These are phyloP conservation scores for Cylindroiulus punctatus DNA, from an alignment of 2,888 invertebrate species.

Conservation along the genomic window DNA sequence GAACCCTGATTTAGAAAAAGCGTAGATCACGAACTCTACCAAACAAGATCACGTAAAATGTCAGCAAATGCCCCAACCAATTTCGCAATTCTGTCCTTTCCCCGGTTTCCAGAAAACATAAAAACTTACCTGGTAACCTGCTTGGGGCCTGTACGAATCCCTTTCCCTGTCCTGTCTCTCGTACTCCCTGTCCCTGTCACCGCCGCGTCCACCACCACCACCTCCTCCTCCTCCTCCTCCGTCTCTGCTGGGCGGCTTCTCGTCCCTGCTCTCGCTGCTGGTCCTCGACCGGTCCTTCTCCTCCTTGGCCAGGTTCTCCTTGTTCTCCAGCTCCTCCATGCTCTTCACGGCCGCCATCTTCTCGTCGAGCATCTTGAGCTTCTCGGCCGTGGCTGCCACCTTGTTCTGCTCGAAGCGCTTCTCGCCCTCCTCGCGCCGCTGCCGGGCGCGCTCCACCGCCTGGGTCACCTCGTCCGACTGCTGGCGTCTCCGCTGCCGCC, in stretches of 20 bases:
- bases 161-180: constrained; percentile 55
- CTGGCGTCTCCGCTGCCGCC: constrained; percentile 77
- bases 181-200: constrained; percentile 55
- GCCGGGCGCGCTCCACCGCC: constrained; percentile 83
- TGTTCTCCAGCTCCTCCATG: constrained; percentile 60
- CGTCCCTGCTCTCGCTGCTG: constrained; percentile 57
- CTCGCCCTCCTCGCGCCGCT: constrained; percentile 88
- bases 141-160: constrained; percentile 58
- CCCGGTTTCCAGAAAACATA: too few species aligned
- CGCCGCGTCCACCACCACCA: constrained; percentile 60
- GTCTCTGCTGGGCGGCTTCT: constrained; percentile 57
- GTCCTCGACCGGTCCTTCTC: constrained; percentile 59
- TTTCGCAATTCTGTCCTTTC: too few species aligned
- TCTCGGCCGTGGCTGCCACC: constrained; percentile 71
- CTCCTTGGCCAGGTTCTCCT: constrained; percentile 57
- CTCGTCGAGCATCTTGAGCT: constrained; percentile 72
- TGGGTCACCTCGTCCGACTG: constrained; percentile 78
- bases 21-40: too few species aligned
- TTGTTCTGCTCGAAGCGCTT: constrained; percentile 73
- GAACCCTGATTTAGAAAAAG: too few species aligned
- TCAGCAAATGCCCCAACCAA: too few species aligned
- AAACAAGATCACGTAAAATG: too few species aligned
- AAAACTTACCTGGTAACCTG: constrained; percentile 43
- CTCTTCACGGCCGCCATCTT: constrained; percentile 54
- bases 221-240: constrained; percentile 61